Base-by-base conservation (phyloP, 2,797 vertebrate genomes). In the Sandelia bainsii region DNA sequence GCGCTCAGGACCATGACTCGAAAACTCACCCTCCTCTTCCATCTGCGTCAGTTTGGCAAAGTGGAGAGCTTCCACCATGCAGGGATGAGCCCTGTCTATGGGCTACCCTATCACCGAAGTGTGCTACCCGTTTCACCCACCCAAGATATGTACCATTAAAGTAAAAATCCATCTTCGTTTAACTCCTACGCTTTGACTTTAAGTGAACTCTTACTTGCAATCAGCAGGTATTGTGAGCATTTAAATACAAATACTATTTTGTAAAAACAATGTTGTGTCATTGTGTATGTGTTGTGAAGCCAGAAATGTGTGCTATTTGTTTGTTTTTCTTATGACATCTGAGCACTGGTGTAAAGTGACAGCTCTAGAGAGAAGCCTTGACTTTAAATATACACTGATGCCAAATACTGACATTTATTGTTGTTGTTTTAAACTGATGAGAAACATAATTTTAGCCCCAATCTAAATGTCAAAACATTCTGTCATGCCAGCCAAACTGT, bases 1-100 rank as follows among this genome's bases (percentile, higher is more conserved):
- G 94, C 92, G 0, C 93, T 98, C 58, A 91, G 82, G 62, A 83
- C 83, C 56, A 96, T 96, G 95, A 95, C 93, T 75, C 93, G 81
- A 34, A 94, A 96, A 84, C 95, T 96, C 52, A 91, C 88, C 0
- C 85, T 93, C 58, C 93, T 95, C 79, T 97, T 97, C 90, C 77
- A 95, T 81, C 91, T 96, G 79, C 88, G 50, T 0, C 94, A 94
- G 75, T 83, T 96, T 27, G 89, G 86, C 14, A 92, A 83, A 1
- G 68, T 84, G 3, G 75, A 89, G 52, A 73, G 71, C 68, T 59
- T 87, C 13, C 87, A n/a, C 1, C 81, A 79, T 0, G 22, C 67
- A 0, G 87, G 84, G n/a, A 64, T 87, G 61, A 89, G 83, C 56
- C 87, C 90, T 0, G 71, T 83, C n/a, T 80, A 82, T 0, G 84